These are phyloP conservation scores for Aptenodytes patagonicus DNA, from an alignment of 2,113 vertebrate genomes.

Conservation along the genomic window DNA sequence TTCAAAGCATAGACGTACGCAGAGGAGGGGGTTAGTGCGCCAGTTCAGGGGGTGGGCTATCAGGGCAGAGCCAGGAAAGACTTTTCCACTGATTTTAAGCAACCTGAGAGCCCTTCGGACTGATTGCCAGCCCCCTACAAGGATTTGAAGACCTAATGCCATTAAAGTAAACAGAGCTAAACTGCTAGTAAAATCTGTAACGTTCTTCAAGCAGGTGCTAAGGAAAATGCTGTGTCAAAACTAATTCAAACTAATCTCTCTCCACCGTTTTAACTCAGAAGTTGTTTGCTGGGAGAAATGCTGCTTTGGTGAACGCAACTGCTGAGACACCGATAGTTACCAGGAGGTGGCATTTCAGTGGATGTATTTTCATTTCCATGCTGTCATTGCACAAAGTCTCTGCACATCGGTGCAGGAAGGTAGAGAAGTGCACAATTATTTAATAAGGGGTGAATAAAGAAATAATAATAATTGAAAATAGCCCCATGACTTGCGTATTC, in stretches of 20 bases:
- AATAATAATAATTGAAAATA: not conserved
- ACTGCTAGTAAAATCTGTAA: not conserved
- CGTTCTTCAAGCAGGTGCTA: not conserved
- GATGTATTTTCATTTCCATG: not conserved
- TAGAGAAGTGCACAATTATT: not conserved
- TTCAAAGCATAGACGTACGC: fast-evolving
- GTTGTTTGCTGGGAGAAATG: no score
- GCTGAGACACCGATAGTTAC: not conserved
- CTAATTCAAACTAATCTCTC: not conserved
- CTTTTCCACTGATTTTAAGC: not conserved
- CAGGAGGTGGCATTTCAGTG: not conserved
- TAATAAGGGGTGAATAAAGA: not conserved
- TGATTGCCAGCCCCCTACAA: not conserved
- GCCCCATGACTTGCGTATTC: not conserved
- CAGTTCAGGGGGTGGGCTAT: not conserved
- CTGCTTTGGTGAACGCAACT: not conserved
- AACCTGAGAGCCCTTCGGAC: not conserved
- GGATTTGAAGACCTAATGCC: not conserved
- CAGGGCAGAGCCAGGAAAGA: not conserved
- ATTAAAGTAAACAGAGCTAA: not conserved
- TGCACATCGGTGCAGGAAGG: not conserved
- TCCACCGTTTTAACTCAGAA: no score
- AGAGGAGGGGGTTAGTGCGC: not conserved
- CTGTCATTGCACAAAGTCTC: not conserved
- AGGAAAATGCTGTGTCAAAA: not conserved